Evolutionary conservation across 2,797 vertebrate species (phyloP).

Genomic region (Phrynocephalus vlangalii): DNA sequence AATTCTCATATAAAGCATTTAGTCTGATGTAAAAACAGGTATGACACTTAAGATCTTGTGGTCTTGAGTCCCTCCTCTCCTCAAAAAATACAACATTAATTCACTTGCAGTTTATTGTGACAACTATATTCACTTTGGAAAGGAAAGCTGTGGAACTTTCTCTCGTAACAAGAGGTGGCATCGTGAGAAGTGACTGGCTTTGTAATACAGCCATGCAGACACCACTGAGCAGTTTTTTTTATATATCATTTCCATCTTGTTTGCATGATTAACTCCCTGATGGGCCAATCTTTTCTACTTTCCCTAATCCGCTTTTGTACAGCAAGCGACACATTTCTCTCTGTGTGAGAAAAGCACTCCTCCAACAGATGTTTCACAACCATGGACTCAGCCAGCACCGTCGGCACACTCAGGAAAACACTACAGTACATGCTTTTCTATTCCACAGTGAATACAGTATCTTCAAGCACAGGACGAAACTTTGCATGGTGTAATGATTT

Average conservation of each 20-base stretch:
- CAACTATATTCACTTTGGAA: not conserved
- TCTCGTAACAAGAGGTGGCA: slow-evolving; percentile 1
- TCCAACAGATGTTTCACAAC: slow-evolving; percentile 46
- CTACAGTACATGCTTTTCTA: slow-evolving; percentile 42
- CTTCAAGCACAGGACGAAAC: slow-evolving; percentile 44
- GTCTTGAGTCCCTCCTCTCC: not conserved
- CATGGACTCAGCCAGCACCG: not conserved
- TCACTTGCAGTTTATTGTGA: slow-evolving; percentile 36
- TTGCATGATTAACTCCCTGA: slow-evolving; percentile 16
- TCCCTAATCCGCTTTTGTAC: slow-evolving; percentile 25
- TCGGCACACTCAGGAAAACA: slow-evolving; percentile 39
- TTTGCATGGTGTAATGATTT: slow-evolving; percentile 8
- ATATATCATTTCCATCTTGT: slow-evolving; percentile 15
- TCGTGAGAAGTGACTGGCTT: not conserved
- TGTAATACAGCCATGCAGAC: not conserved
- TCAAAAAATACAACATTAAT: slow-evolving; percentile 32
- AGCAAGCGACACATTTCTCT: not conserved
- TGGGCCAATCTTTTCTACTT: slow-evolving; percentile 1
- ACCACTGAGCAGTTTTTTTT: not conserved
- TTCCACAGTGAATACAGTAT: not conserved
- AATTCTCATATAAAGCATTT: slow-evolving; percentile 50
- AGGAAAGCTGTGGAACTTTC: slow-evolving; percentile 25
- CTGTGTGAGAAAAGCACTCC: rapidly evolving
- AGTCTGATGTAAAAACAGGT: not conserved
- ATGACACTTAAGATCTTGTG: slow-evolving; percentile 1